These are phyloP conservation scores for Alces alces DNA, from an alignment of 2,113 vertebrate genomes.

Conservation along the genomic window DNA sequence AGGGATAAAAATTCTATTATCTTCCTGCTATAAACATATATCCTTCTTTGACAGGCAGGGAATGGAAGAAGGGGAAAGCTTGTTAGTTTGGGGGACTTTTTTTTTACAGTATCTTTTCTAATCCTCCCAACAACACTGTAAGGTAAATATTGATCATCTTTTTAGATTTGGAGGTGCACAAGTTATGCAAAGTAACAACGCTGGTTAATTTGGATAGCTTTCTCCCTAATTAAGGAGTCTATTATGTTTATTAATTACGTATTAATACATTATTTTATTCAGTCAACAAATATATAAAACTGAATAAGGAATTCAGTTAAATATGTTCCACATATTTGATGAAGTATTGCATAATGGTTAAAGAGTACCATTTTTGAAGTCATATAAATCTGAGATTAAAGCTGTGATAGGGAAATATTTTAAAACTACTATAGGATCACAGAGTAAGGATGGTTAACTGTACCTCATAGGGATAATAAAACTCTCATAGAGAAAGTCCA, in stretches of 20 bases:
- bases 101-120: neutral
- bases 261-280: neutral
- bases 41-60: neutral
- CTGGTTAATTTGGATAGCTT: neutral
- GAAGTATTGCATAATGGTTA: neutral
- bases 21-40: neutral
- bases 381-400: neutral
- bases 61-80: neutral
- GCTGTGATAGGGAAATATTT: neutral
- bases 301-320: neutral
- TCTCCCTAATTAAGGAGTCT: neutral
- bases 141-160: neutral
- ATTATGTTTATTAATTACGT: neutral
- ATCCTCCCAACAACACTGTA: neutral
- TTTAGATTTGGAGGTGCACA: neutral
- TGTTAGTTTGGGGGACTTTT: neutral
- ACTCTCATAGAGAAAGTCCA: neutral
- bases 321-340: neutral
- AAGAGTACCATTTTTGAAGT: neutral
- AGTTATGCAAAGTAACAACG: neutral
- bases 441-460: neutral
- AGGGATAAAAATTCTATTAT: neutral
- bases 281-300: neutral
- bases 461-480: neutral
- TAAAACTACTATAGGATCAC: neutral